Conservation (phyloP, 1,140 invertebrate genomes). For the Zaprionus inermis region DNA sequence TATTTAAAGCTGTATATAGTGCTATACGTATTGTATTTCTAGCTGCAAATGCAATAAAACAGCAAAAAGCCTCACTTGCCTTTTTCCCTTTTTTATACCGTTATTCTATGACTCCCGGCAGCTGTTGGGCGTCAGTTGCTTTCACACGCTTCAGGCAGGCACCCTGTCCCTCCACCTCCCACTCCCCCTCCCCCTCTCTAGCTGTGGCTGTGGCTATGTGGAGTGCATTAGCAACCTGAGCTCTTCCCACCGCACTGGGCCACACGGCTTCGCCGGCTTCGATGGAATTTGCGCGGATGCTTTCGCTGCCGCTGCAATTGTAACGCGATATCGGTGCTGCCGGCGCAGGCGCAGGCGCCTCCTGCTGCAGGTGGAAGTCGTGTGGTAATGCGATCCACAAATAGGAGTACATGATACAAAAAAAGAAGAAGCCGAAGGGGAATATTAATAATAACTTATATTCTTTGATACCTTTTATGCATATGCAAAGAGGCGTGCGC, state of each 20-base stretch:
- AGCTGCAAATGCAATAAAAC: background rate
- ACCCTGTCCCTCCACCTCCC: background rate
- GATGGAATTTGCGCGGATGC: slow-evolving; percentile 37
- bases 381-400: slow-evolving; percentile 28
- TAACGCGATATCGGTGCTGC: slow-evolving; percentile 25
- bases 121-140: slow-evolving; percentile 21
- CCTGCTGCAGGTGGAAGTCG: slow-evolving; percentile 17
- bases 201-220: background rate
- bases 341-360: slow-evolving; percentile 11
- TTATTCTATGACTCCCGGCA: slow-evolving; percentile 27
- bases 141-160: slow-evolving; percentile 23
- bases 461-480: too few species aligned
- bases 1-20: background rate
- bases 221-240: slow-evolving; percentile 44
- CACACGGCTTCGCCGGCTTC: slow-evolving; percentile 20
- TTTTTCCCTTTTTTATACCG: background rate
- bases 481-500: too few species aligned
- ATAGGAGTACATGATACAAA: background rate
- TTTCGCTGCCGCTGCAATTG: slow-evolving; percentile 35
- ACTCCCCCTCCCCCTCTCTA: background rate
- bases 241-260: slow-evolving; percentile 37
- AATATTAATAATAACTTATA: too few species aligned
- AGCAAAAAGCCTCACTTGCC: background rate
- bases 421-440: too few species aligned
- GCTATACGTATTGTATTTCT: background rate